phyloP scores from a whole-genome alignment of 2,797 vertebrate genomes.

The Melopsittacus undulatus region DNA sequence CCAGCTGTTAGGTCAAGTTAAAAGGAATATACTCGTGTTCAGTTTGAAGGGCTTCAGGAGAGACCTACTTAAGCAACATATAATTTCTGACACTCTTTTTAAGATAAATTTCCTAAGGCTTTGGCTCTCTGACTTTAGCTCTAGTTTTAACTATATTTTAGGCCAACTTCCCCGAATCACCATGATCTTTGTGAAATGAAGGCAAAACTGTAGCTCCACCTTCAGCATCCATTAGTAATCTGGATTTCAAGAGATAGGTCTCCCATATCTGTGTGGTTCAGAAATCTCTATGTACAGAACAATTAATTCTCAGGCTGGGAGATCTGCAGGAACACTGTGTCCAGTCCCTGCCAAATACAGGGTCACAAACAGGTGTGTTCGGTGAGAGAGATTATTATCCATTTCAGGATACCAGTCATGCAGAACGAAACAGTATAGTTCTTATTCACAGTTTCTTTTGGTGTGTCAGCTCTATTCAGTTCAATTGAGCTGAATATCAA shows the following conservation, averaged over 20 bases:
- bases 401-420: background rate
- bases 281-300: background rate
- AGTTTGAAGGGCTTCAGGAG: background rate
- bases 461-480: background rate
- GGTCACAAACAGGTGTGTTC: background rate
- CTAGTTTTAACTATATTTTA: fast-evolving
- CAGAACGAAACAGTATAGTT: background rate
- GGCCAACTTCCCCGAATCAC: background rate
- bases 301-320: slow-evolving; percentile 23
- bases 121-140: background rate
- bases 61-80: background rate
- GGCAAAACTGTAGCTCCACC: background rate
- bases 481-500: background rate
- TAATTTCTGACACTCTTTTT: background rate
- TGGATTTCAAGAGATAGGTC: background rate
- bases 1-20: background rate
- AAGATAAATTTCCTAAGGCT: background rate
- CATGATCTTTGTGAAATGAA: background rate
- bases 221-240: background rate
- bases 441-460: background rate
- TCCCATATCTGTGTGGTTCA: background rate
- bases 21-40: background rate
- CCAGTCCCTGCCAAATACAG: background rate
- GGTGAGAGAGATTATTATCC: background rate
- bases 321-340: background rate